Conservation (phyloP, 2,113 vertebrate species). For the Elephas maximus region DNA sequence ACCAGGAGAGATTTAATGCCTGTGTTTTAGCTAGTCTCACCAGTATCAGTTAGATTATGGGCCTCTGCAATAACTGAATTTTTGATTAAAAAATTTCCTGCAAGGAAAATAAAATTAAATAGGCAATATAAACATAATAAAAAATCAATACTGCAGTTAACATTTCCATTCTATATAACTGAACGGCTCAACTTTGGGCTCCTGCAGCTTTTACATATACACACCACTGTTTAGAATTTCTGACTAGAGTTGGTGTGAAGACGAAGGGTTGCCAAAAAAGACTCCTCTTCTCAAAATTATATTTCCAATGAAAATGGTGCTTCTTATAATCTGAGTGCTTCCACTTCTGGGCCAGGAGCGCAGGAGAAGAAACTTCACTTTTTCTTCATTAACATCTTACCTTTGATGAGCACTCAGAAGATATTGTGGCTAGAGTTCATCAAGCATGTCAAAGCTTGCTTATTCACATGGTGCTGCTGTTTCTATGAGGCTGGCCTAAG, state of each 20-base stretch:
- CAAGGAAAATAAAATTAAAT: slow-evolving; percentile 70
- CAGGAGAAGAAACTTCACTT: neutral
- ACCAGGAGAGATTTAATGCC: neutral
- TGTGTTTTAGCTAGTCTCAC: neutral
- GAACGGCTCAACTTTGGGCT: slow-evolving; percentile 33
- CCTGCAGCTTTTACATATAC: neutral
- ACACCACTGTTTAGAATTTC: neutral
- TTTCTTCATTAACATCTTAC: neutral
- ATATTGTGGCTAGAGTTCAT: neutral
- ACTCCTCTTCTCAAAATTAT: neutral
- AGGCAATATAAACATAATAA: slow-evolving; percentile 80
- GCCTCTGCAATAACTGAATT: slow-evolving; percentile 64
- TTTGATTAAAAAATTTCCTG: slow-evolving; percentile 79
- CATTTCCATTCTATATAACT: slow-evolving; percentile 72
- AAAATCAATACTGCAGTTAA: slow-evolving; percentile 71
- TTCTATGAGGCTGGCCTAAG: no score
- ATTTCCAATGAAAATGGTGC: slow-evolving; percentile 7
- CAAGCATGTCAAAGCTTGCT: neutral
- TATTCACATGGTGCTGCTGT: no score
- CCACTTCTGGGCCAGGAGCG: neutral
- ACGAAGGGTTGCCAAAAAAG: neutral
- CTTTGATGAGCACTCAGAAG: neutral
- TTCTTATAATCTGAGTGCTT: neutral
- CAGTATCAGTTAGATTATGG: neutral
- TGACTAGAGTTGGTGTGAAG: neutral